A percentile compares a stretch with the other conserved stretches of the same genome.
Evolutionary conservation across 2,888 invertebrate species (phyloP).

Genomic region (Colletes collaris): DNA sequence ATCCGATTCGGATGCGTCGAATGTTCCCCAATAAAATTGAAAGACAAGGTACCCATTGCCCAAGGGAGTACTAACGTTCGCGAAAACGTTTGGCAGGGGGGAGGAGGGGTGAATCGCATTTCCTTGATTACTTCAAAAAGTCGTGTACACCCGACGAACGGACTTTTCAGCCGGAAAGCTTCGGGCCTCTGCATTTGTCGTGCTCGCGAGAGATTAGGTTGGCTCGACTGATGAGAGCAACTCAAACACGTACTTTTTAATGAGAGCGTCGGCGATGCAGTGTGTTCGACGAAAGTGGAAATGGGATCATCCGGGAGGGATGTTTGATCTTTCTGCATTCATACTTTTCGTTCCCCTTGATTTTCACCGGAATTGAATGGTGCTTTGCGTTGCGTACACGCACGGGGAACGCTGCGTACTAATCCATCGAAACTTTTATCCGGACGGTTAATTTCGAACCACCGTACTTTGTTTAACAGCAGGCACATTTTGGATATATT

Average conservation of each 20-base stretch:
- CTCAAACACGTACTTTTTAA: slow-evolving; percentile 66
- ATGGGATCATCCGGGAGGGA: slow-evolving; percentile 48
- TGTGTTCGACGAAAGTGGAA: slow-evolving; percentile 49
- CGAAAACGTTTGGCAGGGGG: neutral
- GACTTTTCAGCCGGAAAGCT: slow-evolving; percentile 23
- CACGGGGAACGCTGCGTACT: slow-evolving; percentile 19
- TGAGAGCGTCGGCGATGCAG: slow-evolving; percentile 46
- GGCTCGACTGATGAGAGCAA: slow-evolving; percentile 57
- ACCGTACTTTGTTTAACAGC: neutral
- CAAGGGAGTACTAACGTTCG: neutral
- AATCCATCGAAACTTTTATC: slow-evolving; percentile 24
- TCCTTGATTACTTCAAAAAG: slow-evolving; percentile 21
- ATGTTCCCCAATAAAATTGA: neutral
- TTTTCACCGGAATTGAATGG: slow-evolving; percentile 14
- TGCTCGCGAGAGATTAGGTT: slow-evolving; percentile 57
- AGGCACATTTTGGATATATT: too few relatives aligned
- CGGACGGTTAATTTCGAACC: slow-evolving; percentile 9
- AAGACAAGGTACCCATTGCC: too few relatives aligned
- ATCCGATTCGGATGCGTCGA: neutral
- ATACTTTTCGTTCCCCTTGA: slow-evolving; percentile 9
- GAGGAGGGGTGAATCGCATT: neutral
- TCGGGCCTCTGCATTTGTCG: slow-evolving; percentile 40
- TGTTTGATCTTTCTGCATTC: slow-evolving; percentile 51
- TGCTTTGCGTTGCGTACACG: neutral
- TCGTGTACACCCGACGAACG: neutral